A percentile compares a stretch with the other conserved stretches of the same genome.
These are phyloP conservation scores for Onychomys torridus DNA, from an alignment of 2,797 vertebrate species.

Conservation along the genomic window DNA sequence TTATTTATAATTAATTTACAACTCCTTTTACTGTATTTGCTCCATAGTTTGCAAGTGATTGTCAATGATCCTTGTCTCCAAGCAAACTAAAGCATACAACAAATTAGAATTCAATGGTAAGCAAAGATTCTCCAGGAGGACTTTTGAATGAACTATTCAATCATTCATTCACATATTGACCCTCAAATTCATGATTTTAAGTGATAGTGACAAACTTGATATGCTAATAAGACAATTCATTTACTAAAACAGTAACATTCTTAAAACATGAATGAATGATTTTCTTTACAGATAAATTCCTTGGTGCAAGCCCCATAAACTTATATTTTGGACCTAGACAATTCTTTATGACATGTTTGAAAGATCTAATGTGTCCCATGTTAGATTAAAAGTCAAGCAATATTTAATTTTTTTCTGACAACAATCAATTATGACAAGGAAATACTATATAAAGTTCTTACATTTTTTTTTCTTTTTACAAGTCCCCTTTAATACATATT, in stretches of 20 bases:
- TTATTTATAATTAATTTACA: not conserved
- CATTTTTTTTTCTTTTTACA: not conserved
- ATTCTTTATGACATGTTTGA: not conserved
- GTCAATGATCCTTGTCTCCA: not conserved
- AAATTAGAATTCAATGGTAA: not conserved
- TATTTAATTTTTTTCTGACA: not conserved
- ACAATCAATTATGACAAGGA: not conserved
- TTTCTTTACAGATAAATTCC: not conserved
- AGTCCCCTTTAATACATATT: not conserved
- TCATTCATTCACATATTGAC: not conserved
- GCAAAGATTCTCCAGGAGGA: not conserved
- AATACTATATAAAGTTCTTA: not conserved
- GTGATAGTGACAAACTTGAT: not conserved
- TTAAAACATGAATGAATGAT: not conserved
- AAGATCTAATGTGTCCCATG: not conserved
- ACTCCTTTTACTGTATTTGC: not conserved
- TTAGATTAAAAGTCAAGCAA: not conserved
- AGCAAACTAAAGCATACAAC: not conserved
- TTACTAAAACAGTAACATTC: not conserved
- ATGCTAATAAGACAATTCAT: not conserved
- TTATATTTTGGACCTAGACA: not conserved
- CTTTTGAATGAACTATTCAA: not conserved
- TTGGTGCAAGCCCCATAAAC: not conserved
- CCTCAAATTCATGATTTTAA: not conserved
- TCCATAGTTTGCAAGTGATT: not conserved